Conservation (phyloP, 2,113 vertebrate genomes). For the Ondatra zibethicus region DNA sequence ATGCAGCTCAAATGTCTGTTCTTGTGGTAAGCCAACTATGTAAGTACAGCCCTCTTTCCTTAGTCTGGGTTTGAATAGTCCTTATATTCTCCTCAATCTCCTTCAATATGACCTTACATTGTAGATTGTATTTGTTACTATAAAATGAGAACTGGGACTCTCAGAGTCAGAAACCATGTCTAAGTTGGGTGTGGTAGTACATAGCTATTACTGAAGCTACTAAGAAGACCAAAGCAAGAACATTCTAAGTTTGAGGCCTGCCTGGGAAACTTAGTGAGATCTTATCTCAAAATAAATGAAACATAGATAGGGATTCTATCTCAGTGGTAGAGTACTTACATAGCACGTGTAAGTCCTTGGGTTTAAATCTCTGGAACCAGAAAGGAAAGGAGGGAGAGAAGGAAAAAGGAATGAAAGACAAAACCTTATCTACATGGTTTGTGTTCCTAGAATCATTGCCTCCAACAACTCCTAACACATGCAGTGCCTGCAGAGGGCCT, state of each 20-base stretch:
- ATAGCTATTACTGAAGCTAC: neutral
- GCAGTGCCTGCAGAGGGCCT: neutral
- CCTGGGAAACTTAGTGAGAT: neutral
- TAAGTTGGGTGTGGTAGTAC: neutral
- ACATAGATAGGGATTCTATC: neutral
- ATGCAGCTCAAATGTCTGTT: constrained; percentile 9
- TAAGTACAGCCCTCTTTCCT: neutral
- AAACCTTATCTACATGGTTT: neutral
- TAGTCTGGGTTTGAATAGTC: neutral
- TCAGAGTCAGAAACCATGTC: neutral
- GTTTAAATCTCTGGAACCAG: neutral
- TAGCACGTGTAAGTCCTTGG: neutral
- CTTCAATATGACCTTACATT: neutral
- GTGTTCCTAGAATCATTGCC: neutral
- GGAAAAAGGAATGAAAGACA: neutral
- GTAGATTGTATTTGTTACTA: neutral
- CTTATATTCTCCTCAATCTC: neutral
- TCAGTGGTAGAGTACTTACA: neutral
- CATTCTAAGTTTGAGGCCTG: neutral
- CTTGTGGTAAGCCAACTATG: neutral
- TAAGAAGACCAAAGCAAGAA: neutral
- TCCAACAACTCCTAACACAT: neutral
- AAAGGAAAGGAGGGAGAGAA: neutral
- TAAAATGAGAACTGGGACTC: neutral
- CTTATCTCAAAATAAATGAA: neutral